Conservation (phyloP, 2,113 vertebrate species). For the Xenus cinereus region DNA sequence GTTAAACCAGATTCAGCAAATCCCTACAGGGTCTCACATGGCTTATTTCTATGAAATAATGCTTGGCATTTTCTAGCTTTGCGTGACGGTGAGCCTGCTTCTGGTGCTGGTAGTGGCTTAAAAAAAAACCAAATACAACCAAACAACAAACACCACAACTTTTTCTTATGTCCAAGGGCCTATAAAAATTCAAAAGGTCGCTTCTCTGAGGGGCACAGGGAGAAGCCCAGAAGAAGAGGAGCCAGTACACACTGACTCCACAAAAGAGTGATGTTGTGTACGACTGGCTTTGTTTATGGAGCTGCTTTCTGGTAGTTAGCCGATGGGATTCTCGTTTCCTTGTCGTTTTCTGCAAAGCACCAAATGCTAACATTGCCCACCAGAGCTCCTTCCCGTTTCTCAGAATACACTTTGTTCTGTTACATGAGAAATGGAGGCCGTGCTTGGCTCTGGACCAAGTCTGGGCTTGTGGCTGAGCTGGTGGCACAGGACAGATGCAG, state of each 20-base stretch:
- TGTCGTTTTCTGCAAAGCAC: not conserved
- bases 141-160: not conserved
- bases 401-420: not conserved
- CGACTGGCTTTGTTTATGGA: not conserved
- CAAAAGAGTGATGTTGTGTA: not conserved
- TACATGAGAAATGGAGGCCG: not conserved
- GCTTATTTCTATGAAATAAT: not conserved
- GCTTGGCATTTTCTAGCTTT: slow-evolving; percentile 4
- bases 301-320: not conserved
- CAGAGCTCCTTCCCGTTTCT: not conserved
- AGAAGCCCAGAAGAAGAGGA: not conserved
- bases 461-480: not conserved
- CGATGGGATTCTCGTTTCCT: not conserved
- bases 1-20: not conserved
- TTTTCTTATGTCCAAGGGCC: not conserved
- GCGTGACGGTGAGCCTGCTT: not conserved
- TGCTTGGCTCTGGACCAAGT: not conserved
- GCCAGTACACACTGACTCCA: not conserved
- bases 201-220: not conserved
- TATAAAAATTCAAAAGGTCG: not conserved
- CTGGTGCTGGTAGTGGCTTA: not conserved
- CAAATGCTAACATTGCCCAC: not conserved
- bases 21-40: not conserved
- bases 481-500: not conserved
- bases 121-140: not conserved